phyloP scores from a whole-genome alignment of 2,113 vertebrate genomes.

The Dicerorhinus sumatrensis region DNA sequence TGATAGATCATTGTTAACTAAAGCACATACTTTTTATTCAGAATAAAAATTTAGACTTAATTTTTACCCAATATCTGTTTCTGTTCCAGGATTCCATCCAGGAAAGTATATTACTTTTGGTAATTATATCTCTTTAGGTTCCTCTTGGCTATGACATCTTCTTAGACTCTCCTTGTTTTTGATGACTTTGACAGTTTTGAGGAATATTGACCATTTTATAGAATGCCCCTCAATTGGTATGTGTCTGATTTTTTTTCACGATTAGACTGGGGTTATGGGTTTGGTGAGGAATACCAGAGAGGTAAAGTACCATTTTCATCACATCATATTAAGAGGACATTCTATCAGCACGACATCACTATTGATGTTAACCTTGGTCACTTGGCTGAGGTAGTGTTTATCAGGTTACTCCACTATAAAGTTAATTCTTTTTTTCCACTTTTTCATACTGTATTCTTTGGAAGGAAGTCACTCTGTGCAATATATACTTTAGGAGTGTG shows the following conservation, averaged over 20 bases:
- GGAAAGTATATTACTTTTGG: not conserved
- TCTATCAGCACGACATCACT: not conserved
- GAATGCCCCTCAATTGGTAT: not conserved
- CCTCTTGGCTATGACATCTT: not conserved
- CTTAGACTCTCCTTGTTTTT: not conserved
- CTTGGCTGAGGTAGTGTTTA: too few species aligned
- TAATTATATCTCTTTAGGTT: not conserved
- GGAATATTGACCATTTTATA: not conserved
- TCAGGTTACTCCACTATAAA: not conserved
- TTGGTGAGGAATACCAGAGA: not conserved
- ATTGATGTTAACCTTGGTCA: not conserved
- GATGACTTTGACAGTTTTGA: not conserved
- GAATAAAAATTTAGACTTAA: not conserved
- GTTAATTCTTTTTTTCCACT: not conserved
- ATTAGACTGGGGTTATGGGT: not conserved
- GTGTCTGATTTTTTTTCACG: not conserved
- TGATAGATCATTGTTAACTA: not conserved
- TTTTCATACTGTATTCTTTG: not conserved
- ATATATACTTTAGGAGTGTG: not conserved
- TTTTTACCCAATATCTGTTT: not conserved
- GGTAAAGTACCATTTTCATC: not conserved
- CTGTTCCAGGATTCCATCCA: not conserved
- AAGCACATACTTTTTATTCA: not conserved
- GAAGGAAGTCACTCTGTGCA: not conserved
- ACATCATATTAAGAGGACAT: not conserved